These are phyloP conservation scores for Drosophila incognita DNA, from an alignment of 2,888 invertebrate species.

Conservation along the genomic window DNA sequence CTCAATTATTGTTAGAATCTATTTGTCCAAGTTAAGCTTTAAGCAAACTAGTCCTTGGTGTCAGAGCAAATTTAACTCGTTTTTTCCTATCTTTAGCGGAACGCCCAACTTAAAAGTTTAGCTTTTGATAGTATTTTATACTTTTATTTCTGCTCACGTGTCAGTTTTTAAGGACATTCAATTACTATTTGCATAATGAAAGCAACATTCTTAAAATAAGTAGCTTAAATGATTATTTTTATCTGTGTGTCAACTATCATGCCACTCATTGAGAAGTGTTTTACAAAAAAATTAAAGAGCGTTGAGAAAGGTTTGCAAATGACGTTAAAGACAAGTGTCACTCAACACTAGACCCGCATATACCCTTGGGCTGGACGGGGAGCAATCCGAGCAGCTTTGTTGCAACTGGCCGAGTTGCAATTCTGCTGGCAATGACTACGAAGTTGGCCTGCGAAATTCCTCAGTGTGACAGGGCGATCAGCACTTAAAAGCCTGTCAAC, in stretches of 20 bases:
- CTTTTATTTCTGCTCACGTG: neutral
- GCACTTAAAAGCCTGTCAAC: conserved; percentile 73
- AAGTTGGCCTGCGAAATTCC: conserved; percentile 66
- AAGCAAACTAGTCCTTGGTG: neutral
- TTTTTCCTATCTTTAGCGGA: neutral
- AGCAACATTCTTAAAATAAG: neutral
- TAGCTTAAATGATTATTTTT: neutral
- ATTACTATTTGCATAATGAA: neutral
- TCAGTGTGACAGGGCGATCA: conserved; percentile 63
- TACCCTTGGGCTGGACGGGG: neutral
- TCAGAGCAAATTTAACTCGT: neutral
- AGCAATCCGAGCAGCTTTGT: conserved; percentile 26
- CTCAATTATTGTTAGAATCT: neutral
- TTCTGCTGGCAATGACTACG: conserved; percentile 31
- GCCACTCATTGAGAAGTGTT: neutral
- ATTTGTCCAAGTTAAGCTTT: neutral
- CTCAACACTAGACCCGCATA: conserved; percentile 11
- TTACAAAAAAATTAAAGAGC: neutral
- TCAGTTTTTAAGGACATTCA: neutral
- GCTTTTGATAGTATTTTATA: neutral
- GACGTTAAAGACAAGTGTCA: conserved; percentile 18
- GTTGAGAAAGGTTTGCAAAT: conserved; percentile 11
- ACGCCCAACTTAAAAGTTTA: neutral
- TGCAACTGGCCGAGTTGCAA: conserved; percentile 11
- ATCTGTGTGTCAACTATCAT: neutral